Percentiles rank a stretch among this genome's conserved stretches.
Conservation (phyloP, 2,797 vertebrate genomes). For the Argya squamiceps region DNA sequence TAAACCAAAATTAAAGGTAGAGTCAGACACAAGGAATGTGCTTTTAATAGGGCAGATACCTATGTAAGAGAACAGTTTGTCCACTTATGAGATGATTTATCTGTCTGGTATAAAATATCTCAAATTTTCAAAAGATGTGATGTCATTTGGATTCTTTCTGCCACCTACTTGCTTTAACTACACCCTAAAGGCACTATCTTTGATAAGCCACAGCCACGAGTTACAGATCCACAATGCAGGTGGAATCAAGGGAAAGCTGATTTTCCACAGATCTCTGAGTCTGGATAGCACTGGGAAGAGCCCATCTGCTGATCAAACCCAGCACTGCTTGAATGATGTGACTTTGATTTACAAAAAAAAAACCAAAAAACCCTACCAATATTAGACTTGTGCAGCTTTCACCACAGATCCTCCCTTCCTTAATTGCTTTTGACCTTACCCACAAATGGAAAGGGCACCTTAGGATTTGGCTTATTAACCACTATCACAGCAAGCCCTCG, state of each 20-base stretch:
- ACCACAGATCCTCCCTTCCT: not conserved
- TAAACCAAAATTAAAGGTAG: not conserved
- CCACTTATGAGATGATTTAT: not conserved
- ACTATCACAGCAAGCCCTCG: not conserved
- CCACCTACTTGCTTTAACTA: not conserved
- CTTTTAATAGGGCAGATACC: not conserved
- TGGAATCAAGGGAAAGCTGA: not conserved
- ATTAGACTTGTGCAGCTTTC: not conserved
- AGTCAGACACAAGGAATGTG: not conserved
- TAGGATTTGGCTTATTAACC: slow-evolving; percentile 49
- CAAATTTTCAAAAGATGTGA: not conserved
- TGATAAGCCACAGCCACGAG: rapidly evolving
- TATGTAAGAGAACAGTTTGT: not conserved
- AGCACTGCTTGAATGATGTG: not conserved
- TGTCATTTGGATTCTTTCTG: not conserved
- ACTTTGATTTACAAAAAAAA: not conserved
- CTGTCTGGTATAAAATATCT: not conserved
- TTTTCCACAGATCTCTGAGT: not conserved
- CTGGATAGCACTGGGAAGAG: not conserved
- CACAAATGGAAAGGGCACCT: slow-evolving; percentile 19
- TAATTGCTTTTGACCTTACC: slow-evolving; percentile 45
- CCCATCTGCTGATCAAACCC: not conserved
- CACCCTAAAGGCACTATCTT: not conserved
- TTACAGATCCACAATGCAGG: not conserved
- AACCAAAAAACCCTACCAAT: not conserved